phyloP scores from a whole-genome alignment of 2,888 invertebrate genomes.

The Tetheella fluctuosa region DNA sequence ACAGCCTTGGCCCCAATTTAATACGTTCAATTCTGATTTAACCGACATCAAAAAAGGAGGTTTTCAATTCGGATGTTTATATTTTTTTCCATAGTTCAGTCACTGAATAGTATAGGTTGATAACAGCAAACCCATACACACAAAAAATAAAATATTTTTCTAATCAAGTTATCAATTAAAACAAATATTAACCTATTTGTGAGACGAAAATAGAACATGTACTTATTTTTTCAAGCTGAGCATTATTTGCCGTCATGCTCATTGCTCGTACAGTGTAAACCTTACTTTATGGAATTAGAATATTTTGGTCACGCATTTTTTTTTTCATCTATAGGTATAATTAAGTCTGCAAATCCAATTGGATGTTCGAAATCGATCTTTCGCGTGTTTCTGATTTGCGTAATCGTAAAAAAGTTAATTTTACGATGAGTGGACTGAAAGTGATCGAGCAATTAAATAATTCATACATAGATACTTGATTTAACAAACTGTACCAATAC shows the following conservation, averaged over 20 bases:
- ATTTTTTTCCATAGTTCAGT: too few relatives aligned
- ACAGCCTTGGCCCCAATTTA: neutral
- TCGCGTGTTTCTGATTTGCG: slow-evolving; percentile 48
- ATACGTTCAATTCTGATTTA: neutral
- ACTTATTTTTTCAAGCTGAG: neutral
- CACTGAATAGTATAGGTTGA: too few relatives aligned
- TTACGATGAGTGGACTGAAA: slow-evolving; percentile 20
- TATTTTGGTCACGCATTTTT: slow-evolving; percentile 38
- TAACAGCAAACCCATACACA: too few relatives aligned
- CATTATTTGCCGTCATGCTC: neutral
- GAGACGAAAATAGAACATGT: neutral
- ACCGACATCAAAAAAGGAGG: neutral
- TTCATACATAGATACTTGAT: neutral
- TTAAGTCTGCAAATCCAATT: slow-evolving; percentile 39
- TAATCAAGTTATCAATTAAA: too few relatives aligned
- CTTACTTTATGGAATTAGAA: slow-evolving; percentile 10
- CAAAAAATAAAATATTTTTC: too few relatives aligned
- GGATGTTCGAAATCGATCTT: slow-evolving; percentile 42
- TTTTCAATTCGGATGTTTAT: neutral
- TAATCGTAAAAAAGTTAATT: slow-evolving; percentile 32
- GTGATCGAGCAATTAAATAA: slow-evolving; percentile 10
- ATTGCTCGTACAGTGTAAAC: neutral
- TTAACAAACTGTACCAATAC: too few relatives aligned
- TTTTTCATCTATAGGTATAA: slow-evolving; percentile 31
- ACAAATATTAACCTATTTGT: too few relatives aligned